Evolutionary conservation across 2,888 invertebrate species (phyloP), one percentile per base, ranked within the genome.

Genomic region (Plagodis pulveraria): DNA sequence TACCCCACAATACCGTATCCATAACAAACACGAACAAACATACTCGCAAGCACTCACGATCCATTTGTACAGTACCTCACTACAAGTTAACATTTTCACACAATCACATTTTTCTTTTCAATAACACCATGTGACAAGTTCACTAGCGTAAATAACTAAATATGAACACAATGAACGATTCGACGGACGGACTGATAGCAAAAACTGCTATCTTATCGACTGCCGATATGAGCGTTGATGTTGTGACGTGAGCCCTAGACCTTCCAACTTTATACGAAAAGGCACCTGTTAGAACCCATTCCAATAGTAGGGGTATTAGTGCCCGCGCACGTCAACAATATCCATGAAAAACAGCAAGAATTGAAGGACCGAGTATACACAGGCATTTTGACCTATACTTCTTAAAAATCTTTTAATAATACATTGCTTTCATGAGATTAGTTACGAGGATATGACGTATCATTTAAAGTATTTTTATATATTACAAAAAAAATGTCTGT

Each of bases 191-290:
- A 73, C 77, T 77, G 83, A 83, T 81, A 83, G 77, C 76, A 67
- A 80, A 77, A 73, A 76, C 54, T 66, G 64, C 67, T 84, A 87
- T 89, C 89, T 89, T 88, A 89, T 89, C 88, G 73, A 63, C 67
- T 70, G 76, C 78, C 86, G 83, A 86, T 85, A 77, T 85, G 84
- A 85, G 78, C 79, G 42, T 71, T 69, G 40, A 5, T 67, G 67
- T 69, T 22, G 22, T 72, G 71, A 73, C 70, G 73, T 67, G 41
- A 62, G 64, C 41, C 73, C 76, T 74, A 78, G 76, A 78, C 81
- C 78, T 81, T 80, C 65, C 60, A 47, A 56, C 55, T 65, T 53
- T 55, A 22, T 22, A 22, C 22, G 22, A 22, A 22, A 22, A 2
- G 2, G 22, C 22, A 22, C 22, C 22, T 22, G 22, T 22, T 22